Evolutionary conservation across 2,797 vertebrate species (phyloP), one percentile per base, ranked within the genome.

Genomic region (Bovichtus variegatus): DNA sequence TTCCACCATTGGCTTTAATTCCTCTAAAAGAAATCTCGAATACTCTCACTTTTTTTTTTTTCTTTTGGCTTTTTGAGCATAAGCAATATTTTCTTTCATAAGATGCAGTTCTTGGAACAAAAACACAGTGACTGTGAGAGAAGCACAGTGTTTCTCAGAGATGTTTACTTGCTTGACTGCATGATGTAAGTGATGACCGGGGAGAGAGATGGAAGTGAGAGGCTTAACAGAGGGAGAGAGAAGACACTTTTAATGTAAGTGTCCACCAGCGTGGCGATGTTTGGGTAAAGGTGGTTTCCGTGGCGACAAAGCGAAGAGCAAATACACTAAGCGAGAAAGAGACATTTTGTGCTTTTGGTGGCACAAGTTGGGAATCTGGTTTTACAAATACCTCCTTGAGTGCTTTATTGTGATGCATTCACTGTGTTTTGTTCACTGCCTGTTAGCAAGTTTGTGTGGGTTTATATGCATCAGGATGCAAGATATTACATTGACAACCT

Each of bases 241-340:
- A 88, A 89, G 80, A 90, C 78, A 86, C 87, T 93, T 92, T 94
- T 89, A 94, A 91, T 88, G 89, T 85, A 84, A 90, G 91, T 86
- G 87, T 87, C 91, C 85, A 74, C 78, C 92, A 89, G 90, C n/a
- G 63, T 74, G 74, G 87, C 71, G 88, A 90, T 94, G 92, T 94
- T 93, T 94, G 93, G 86, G 87, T 89, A 94, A 83, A 86, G 87
- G 78, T 85, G 90, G 93, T 95, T 95, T 92, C 94, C 91, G 74
- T 93, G 89, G 93, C 44, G 71, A 95, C 92, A 92, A 93, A 92
- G 85, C 70, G 78, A 91, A 92, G 66, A 47, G 92, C 87, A 94
- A 94, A 95, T 80, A 92, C 63, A 90, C 82, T 78, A 59, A 86
- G 72, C 79, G 74, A 72, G 72, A 76, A 71, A 68, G 78, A 89